Evolutionary conservation across 2,797 vertebrate species (phyloP), one percentile per base, ranked within the genome.

Genomic region (Menidia menidia): DNA sequence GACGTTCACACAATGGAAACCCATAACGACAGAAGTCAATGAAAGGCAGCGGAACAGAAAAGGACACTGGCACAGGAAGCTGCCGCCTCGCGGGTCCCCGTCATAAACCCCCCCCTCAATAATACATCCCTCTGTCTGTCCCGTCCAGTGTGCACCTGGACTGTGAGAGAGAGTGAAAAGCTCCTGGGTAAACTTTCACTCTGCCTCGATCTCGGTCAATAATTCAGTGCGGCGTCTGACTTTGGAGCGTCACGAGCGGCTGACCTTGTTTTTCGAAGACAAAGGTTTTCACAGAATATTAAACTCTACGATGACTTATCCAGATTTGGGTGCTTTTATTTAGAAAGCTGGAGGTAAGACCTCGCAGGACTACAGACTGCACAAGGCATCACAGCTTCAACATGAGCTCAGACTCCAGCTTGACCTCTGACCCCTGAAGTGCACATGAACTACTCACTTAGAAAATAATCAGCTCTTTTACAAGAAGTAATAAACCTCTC

Each of bases 181-280:
- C 84, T 82, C 76, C 73, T 71, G 79, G 77, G 74, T 88, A 87
- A 89, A 93, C 88, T 89, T 92, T 90, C 88, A 81, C 78, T 75
- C 64, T 54, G 86, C 82, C 80, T 82, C 77, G 64, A 77, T 83
- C 75, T 75, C 62, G 19, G 89, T 92, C 86, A 92, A 92, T 92
- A 89, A 93, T 92, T 92, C 47, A 92, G 87, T 63, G 75, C 60
- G 64, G 78, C 62, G 53, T 81, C 83, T 77, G 87, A 87, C 75
- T 82, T 60, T 69, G 78, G 70, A 77, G 81, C 65, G 47, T 63
- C 1, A 13, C 44, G 18, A 77, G 56, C 30, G 48, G 30, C 55
- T 8, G 39, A 55, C 55, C 44, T 14, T 1, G n/a, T 68, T 75
- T 68, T 75, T 47, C 35, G 13, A 53, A 51, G 61, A 71, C 32